Evolutionary conservation across 2,888 invertebrate genomes (phyloP).

Genomic region (Brassicogethes aeneus): DNA sequence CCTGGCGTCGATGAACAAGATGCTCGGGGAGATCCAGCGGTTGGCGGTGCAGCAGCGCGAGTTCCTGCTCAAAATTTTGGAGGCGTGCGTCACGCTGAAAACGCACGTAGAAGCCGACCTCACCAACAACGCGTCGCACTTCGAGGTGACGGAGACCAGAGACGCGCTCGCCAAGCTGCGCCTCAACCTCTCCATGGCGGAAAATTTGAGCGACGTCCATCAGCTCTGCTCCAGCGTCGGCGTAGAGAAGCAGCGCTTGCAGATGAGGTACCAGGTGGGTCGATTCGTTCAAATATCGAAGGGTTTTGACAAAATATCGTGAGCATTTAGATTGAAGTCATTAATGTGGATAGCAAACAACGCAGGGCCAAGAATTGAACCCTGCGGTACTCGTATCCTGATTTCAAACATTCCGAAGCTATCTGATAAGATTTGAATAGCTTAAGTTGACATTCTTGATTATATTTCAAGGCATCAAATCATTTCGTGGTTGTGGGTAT

Average conservation of each 20-base stretch:
- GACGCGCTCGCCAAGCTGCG: conserved; percentile 54
- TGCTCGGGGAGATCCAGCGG: conserved; percentile 61
- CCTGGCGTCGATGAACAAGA: conserved; percentile 58
- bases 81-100: conserved; percentile 65
- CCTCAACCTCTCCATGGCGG: conserved; percentile 50
- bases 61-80: conserved; percentile 61
- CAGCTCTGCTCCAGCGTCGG: conserved; percentile 52
- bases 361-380: too few species aligned
- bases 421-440: too few species aligned
- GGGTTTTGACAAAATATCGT: too few species aligned
- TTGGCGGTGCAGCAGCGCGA: conserved; percentile 62
- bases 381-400: too few species aligned
- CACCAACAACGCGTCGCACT: conserved; percentile 56
- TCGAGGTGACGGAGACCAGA: conserved; percentile 57
- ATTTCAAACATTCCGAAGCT: too few species aligned
- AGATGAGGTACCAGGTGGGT: conserved; percentile 54
- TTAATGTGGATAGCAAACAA: too few species aligned
- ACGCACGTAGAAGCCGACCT: conserved; percentile 68
- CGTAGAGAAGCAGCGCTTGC: conserved; percentile 57
- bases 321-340: too few species aligned
- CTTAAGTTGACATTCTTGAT: too few species aligned
- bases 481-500: too few species aligned
- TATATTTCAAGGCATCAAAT: too few species aligned
- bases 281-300: too few species aligned
- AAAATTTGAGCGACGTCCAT: conserved; percentile 51